phyloP scores from a whole-genome alignment of 2,888 invertebrate species.

The Drosophila hamatofila region DNA sequence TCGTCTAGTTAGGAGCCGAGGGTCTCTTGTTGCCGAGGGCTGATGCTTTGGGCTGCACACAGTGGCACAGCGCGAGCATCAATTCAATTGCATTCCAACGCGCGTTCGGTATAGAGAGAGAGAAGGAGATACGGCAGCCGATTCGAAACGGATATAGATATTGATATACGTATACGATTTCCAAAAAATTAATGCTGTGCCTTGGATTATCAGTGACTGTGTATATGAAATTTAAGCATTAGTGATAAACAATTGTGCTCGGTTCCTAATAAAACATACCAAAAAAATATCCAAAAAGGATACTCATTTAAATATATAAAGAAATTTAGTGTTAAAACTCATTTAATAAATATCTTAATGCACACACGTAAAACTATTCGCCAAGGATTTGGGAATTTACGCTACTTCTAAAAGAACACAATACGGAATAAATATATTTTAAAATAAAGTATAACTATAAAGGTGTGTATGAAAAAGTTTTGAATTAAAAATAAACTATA shows the following conservation, averaged over 20 bases:
- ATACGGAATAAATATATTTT: background rate
- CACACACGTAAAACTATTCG: background rate
- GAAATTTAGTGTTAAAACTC: slow-evolving; percentile 7
- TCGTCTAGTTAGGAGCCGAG: slow-evolving; percentile 72
- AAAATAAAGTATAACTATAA: background rate
- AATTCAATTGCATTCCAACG: slow-evolving; percentile 81
- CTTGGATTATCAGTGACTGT: slow-evolving; percentile 75
- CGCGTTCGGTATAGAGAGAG: slow-evolving; percentile 61
- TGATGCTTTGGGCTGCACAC: slow-evolving; percentile 59
- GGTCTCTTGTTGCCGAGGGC: slow-evolving; percentile 51
- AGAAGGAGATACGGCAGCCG: slow-evolving; percentile 52
- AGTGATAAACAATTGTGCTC: slow-evolving; percentile 25
- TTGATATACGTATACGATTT: slow-evolving; percentile 37
- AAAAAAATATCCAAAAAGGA: slow-evolving; percentile 22
- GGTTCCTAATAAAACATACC: slow-evolving; percentile 31
- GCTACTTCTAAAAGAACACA: background rate
- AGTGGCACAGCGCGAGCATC: slow-evolving; percentile 41
- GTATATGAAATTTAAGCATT: slow-evolving; percentile 24
- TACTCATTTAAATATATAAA: slow-evolving; percentile 1
- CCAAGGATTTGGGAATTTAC: background rate
- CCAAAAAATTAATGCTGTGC: slow-evolving; percentile 10
- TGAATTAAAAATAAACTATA: background rate
- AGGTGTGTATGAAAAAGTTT: background rate
- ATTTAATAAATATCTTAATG: slow-evolving; percentile 3
- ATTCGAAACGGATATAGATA: slow-evolving; percentile 38